Conservation (phyloP, 2,113 vertebrate genomes). For the Pluvianellus socialis region DNA sequence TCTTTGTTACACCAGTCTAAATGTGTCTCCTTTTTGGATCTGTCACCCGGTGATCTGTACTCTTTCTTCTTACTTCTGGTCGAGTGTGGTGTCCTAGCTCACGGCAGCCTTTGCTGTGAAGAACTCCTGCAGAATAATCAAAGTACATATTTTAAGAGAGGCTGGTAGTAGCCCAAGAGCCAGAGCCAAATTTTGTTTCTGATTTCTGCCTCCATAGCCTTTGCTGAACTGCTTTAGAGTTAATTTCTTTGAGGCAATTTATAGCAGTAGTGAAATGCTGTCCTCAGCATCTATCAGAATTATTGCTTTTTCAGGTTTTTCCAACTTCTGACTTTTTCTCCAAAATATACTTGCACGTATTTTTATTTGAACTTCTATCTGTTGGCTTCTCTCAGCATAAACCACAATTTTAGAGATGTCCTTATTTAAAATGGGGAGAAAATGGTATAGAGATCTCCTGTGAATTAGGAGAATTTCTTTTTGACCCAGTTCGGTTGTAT, state of each 20-base stretch:
- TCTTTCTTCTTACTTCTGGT: background rate
- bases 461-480: background rate
- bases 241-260: conserved; percentile 56
- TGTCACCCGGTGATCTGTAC: background rate
- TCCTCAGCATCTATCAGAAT: conserved; percentile 50
- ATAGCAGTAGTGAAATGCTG: conserved; percentile 46
- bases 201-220: conserved; percentile 2
- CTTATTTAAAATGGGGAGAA: background rate
- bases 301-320: conserved; percentile 62
- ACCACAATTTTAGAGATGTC: background rate
- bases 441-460: background rate
- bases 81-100: background rate
- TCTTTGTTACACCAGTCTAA: background rate
- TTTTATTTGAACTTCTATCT: background rate
- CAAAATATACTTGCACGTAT: conserved; percentile 6
- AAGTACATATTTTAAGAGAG: background rate
- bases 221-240: conserved; percentile 23
- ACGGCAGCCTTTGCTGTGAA: background rate
- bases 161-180: conserved; percentile 19
- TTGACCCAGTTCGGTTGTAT: background rate
- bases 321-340: background rate
- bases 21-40: background rate
- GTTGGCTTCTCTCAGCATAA: background rate
- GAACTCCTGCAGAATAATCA: background rate
- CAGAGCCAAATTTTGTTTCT: conserved; percentile 15